Conservation (phyloP, 2,797 vertebrate species). For the Varecia variegata region DNA sequence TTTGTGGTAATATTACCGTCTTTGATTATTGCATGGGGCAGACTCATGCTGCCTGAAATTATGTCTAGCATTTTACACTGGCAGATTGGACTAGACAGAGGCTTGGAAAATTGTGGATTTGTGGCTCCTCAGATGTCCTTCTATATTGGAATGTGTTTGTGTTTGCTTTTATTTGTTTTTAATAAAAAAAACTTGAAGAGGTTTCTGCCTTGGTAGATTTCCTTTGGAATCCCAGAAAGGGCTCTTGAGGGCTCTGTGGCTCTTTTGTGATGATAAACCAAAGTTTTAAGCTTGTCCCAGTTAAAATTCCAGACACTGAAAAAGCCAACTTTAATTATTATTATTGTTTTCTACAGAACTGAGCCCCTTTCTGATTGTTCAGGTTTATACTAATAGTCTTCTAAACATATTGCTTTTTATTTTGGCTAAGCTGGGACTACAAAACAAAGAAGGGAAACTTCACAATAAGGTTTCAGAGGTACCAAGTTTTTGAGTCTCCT, state of each 20-base stretch:
- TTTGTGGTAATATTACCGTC: background rate
- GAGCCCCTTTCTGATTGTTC: constrained; percentile 70
- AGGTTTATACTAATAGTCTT: constrained; percentile 73
- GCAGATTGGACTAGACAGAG: constrained; percentile 64
- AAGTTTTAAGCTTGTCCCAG: constrained; percentile 73
- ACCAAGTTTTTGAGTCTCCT: constrained; percentile 30
- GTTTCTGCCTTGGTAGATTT: constrained; percentile 73
- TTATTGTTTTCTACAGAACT: constrained; percentile 75
- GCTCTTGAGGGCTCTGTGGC: constrained; percentile 73
- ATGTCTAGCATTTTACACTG: constrained; percentile 62
- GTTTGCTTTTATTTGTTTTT: constrained; percentile 81
- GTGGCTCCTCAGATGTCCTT: constrained; percentile 80
- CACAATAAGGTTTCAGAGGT: constrained; percentile 49
- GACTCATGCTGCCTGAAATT: constrained; percentile 45
- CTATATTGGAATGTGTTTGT: constrained; percentile 80
- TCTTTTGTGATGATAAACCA: constrained; percentile 75
- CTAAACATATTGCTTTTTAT: constrained; percentile 55
- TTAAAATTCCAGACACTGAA: constrained; percentile 73
- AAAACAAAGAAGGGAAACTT: constrained; percentile 63
- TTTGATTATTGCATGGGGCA: constrained; percentile 55
- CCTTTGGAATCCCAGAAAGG: constrained; percentile 73
- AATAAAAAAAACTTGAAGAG: constrained; percentile 72
- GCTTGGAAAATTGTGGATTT: constrained; percentile 77
- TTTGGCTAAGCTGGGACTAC: background rate
- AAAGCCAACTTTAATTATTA: constrained; percentile 78